Percentiles rank a stretch among this genome's conserved stretches.
Evolutionary conservation across 2,113 vertebrate species (phyloP).

Genomic region (Cyphomyrus plagiostoma): DNA sequence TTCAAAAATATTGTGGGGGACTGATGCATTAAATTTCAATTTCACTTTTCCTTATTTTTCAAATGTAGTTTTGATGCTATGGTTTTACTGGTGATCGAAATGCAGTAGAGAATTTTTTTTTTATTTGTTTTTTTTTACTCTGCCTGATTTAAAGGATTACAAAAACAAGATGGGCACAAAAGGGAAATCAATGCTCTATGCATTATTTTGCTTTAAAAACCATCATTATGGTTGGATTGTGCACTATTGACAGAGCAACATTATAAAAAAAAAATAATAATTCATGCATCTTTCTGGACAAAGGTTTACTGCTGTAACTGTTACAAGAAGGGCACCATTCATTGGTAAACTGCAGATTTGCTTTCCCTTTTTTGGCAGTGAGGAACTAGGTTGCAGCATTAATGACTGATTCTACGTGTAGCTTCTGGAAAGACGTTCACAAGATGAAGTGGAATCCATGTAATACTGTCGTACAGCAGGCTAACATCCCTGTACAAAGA

Average conservation of each 20-base stretch:
- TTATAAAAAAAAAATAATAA: slow-evolving; percentile 38
- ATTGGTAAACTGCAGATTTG: slow-evolving; percentile 57
- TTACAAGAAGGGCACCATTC: slow-evolving; percentile 55
- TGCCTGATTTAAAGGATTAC: slow-evolving; percentile 58
- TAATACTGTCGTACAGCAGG: slow-evolving; percentile 53
- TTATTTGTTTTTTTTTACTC: slow-evolving; percentile 53
- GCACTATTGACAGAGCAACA: slow-evolving; percentile 68
- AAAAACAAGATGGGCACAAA: slow-evolving; percentile 47
- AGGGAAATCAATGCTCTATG: slow-evolving; percentile 54
- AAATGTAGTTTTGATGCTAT: slow-evolving; percentile 63
- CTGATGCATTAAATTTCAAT: slow-evolving; percentile 14
- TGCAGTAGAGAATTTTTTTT: slow-evolving; percentile 50
- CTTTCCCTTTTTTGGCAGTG: slow-evolving; percentile 31
- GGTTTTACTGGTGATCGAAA: slow-evolving; percentile 62
- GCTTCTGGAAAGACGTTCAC: slow-evolving; percentile 55
- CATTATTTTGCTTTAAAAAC: slow-evolving; percentile 60
- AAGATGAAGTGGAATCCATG: not conserved
- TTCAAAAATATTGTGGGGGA: slow-evolving; percentile 25
- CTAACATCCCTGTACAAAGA: slow-evolving; percentile 18
- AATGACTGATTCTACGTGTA: slow-evolving; percentile 33
- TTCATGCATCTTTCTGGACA: slow-evolving; percentile 59
- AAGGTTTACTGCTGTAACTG: slow-evolving; percentile 62
- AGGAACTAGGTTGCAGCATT: slow-evolving; percentile 69
- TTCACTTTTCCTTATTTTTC: slow-evolving; percentile 35
- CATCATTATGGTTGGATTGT: slow-evolving; percentile 68